These are phyloP conservation scores for Ibidorhyncha struthersii DNA, from an alignment of 2,113 vertebrate genomes.

Conservation along the genomic window DNA sequence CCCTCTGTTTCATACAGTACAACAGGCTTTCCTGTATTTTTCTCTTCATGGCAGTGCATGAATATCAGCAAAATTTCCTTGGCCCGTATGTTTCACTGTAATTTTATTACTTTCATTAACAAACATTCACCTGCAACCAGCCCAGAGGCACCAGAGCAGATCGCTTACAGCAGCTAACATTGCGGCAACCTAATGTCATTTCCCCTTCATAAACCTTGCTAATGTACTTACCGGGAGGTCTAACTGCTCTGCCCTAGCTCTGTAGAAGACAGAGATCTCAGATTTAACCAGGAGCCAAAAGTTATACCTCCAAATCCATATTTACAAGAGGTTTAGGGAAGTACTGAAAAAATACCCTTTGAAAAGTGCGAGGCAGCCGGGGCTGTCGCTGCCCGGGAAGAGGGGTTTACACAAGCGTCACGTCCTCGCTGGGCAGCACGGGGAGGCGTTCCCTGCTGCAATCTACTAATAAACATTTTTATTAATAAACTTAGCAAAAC, in stretches of 20 bases:
- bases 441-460: background rate
- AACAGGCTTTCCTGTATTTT: background rate
- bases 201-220: background rate
- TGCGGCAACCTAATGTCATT: background rate
- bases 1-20: background rate
- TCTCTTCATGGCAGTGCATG: background rate
- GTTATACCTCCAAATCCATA: background rate
- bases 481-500: background rate
- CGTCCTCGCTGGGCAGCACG: rapidly evolving
- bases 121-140: background rate
- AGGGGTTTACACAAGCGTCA: background rate
- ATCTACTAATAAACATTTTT: background rate
- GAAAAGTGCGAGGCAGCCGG: background rate
- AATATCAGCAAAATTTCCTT: background rate
- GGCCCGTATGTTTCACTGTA: background rate
- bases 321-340: background rate
- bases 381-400: background rate
- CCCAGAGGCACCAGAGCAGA: background rate
- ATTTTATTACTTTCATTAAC: background rate
- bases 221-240: background rate
- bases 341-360: background rate
- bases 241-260: background rate
- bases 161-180: background rate
- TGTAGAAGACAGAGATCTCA: background rate
- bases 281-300: background rate